phyloP scores from a whole-genome alignment of 2,888 invertebrate genomes.

The Ormyrus pomaceus region DNA sequence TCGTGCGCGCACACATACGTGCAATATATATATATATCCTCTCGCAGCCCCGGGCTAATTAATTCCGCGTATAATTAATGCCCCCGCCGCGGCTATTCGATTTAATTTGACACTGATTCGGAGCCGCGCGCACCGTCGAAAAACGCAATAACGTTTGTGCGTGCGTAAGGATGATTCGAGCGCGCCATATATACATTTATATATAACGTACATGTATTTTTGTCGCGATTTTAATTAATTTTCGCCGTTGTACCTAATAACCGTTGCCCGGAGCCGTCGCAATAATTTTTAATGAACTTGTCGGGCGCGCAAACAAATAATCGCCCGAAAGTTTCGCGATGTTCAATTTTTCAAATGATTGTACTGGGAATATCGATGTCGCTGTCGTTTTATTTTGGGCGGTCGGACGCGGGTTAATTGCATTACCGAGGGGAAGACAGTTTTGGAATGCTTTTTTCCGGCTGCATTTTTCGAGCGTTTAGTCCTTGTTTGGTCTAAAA shows the following conservation, averaged over 20 bases:
- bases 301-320: not conserved
- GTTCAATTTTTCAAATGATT: not conserved
- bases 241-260: not conserved
- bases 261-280: not conserved
- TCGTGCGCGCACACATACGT: not conserved
- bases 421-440: too few relatives aligned
- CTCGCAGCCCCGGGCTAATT: slow-evolving; percentile 48
- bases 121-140: not conserved
- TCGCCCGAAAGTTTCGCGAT: not conserved
- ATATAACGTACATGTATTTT: slow-evolving; percentile 6
- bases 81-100: slow-evolving; percentile 47
- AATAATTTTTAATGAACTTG: slow-evolving; percentile 18
- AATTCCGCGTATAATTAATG: slow-evolving; percentile 58
- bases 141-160: slow-evolving; percentile 8
- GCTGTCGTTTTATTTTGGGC: too few relatives aligned
- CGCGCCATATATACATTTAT: not conserved
- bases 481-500: too few relatives aligned
- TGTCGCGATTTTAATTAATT: slow-evolving; percentile 28
- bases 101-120: slow-evolving; percentile 57
- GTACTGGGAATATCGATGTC: not conserved
- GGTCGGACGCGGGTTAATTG: too few relatives aligned
- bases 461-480: too few relatives aligned
- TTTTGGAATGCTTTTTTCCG: too few relatives aligned
- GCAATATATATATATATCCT: too few relatives aligned
- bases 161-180: not conserved